These are phyloP conservation scores for Calliphora vicina DNA, from an alignment of 1,140 invertebrate species.

Conservation along the genomic window DNA sequence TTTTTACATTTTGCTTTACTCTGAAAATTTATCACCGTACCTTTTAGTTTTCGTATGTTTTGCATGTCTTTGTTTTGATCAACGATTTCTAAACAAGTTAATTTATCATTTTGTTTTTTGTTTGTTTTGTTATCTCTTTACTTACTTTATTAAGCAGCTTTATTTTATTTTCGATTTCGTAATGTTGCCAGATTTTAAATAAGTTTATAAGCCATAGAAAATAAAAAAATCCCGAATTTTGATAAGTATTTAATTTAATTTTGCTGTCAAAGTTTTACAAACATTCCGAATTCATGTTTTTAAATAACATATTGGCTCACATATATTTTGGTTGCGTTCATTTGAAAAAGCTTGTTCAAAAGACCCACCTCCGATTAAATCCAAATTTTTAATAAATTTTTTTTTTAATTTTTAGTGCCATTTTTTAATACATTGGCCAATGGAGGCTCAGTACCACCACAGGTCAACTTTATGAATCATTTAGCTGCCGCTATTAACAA, in stretches of 20 bases:
- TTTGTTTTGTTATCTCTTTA: neutral
- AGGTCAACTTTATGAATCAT: slow-evolving; percentile 58
- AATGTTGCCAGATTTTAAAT: neutral
- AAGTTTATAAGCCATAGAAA: neutral
- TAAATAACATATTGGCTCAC: too few relatives aligned
- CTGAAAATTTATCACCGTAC: neutral
- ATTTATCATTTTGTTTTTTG: neutral
- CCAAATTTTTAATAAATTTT: too few relatives aligned
- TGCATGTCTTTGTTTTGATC: neutral
- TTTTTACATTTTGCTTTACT: neutral
- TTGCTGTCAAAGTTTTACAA: too few relatives aligned
- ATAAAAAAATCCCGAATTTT: neutral
- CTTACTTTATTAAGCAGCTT: too few relatives aligned
- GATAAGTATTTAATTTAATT: too few relatives aligned
- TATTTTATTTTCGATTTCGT: neutral
- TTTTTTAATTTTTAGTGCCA: slow-evolving; percentile 47
- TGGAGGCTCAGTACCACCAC: slow-evolving; percentile 51
- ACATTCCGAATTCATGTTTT: too few relatives aligned
- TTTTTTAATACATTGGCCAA: slow-evolving; percentile 55
- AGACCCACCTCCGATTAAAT: too few relatives aligned
- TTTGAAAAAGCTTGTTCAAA: too few relatives aligned
- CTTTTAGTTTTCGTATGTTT: neutral
- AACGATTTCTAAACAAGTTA: neutral
- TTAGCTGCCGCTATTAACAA: slow-evolving; percentile 55
- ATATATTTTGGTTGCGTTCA: too few relatives aligned